Conservation (phyloP, 2,797 vertebrate species). For the Gobio occitaniae region DNA sequence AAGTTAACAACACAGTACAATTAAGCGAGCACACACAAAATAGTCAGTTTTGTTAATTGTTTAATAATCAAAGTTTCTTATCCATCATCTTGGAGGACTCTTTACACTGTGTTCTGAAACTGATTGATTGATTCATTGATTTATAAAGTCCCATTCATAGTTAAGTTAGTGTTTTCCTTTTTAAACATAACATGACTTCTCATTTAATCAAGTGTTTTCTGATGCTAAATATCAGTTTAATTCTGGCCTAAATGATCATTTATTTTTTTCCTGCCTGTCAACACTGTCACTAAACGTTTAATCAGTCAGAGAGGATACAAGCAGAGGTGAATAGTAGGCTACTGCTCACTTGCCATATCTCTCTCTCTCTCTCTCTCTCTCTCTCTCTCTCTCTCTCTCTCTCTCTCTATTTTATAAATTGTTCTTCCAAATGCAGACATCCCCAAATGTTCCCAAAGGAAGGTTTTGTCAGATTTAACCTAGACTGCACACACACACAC, state of each 20-base stretch:
- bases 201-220: neutral
- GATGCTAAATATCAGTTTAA: neutral
- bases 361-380: neutral
- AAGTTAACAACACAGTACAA: neutral
- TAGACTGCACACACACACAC: neutral
- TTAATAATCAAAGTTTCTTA: neutral
- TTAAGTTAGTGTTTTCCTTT: neutral
- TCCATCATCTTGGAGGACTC: neutral
- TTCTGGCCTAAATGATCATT: slow-evolving; percentile 33
- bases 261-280: slow-evolving; percentile 34
- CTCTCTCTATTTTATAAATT: slow-evolving; percentile 52
- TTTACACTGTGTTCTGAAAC: neutral
- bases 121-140: neutral
- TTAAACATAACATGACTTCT: neutral
- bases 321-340: too few relatives aligned
- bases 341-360: slow-evolving; percentile 23
- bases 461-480: neutral
- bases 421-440: slow-evolving; percentile 66
- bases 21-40: neutral
- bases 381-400: neutral
- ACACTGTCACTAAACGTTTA: slow-evolving; percentile 58
- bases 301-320: slow-evolving; percentile 63
- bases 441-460: neutral
- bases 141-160: neutral
- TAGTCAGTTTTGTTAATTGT: neutral